Evolutionary conservation across 2,888 invertebrate species (phyloP).

Genomic region (Danaus chrysippus): DNA sequence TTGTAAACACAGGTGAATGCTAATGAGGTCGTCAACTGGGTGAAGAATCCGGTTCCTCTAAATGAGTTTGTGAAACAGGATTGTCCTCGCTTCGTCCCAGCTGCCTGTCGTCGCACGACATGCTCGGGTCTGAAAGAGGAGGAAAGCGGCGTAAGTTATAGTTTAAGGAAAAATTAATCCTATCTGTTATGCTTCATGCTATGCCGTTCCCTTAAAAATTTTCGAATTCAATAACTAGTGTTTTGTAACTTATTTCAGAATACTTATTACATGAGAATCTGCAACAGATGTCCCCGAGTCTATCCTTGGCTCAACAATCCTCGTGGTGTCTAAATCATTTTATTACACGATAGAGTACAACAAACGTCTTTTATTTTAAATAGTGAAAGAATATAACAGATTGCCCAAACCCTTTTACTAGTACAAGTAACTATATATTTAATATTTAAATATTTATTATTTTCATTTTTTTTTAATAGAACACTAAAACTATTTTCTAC

Average conservation of each 20-base stretch:
- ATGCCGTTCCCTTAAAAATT: conserved; percentile 12
- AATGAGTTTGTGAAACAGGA: conserved; percentile 44
- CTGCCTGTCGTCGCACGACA: conserved; percentile 34
- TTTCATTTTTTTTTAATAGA: too few species aligned
- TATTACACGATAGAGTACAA: too few species aligned
- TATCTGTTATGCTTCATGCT: conserved; percentile 5
- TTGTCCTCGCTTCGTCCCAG: conserved; percentile 13
- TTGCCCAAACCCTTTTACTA: too few species aligned
- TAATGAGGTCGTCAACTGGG: conserved; percentile 77
- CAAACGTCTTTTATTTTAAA: too few species aligned
- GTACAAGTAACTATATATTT: too few species aligned
- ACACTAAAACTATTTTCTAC: too few species aligned
- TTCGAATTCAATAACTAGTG: not conserved
- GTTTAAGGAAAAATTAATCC: too few species aligned
- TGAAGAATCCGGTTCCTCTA: conserved; percentile 72
- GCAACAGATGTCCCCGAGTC: conserved; percentile 66
- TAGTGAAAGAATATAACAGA: too few species aligned
- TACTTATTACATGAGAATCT: conserved; percentile 68
- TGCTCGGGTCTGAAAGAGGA: conserved; percentile 44
- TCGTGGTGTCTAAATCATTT: conserved; percentile 47
- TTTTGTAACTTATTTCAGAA: conserved; percentile 42
- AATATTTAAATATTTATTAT: too few species aligned
- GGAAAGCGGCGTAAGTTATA: conserved; percentile 41
- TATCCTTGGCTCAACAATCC: conserved; percentile 81
- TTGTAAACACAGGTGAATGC: conserved; percentile 33